phyloP scores from a whole-genome alignment of 2,888 invertebrate species.

The Lepeophtheirus nordmannii region DNA sequence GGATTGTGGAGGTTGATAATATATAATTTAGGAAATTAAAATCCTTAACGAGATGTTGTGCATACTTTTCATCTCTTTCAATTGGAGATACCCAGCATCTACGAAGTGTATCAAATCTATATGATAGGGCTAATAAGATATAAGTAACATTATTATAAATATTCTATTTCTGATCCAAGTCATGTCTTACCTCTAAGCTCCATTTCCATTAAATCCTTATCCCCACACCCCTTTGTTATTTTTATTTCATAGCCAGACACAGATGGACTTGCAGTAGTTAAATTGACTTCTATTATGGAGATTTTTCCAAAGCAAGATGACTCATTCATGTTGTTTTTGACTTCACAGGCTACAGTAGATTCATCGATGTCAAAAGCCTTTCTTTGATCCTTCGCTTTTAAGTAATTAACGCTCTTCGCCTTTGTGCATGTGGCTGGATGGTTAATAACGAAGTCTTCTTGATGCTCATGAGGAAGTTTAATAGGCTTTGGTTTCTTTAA shows the following conservation, averaged over 20 bases:
- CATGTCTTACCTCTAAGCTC: constrained; percentile 3
- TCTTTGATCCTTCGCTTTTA: neutral
- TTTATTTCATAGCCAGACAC: neutral
- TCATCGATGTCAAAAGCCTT: neutral
- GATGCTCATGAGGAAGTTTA: neutral
- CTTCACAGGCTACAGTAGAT: neutral
- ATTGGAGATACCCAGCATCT: neutral
- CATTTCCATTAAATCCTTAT: neutral
- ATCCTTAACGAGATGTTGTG: neutral
- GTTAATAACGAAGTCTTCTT: neutral
- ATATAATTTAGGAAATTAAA: neutral
- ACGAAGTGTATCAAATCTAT: neutral
- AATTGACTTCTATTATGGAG: neutral
- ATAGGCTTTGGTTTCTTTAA: neutral
- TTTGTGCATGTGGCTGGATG: neutral
- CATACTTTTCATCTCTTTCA: neutral
- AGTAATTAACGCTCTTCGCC: neutral
- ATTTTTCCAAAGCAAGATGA: constrained; percentile 1
- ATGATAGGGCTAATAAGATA: neutral
- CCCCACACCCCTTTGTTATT: neutral
- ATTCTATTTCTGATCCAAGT: neutral
- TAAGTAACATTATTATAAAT: too few relatives aligned
- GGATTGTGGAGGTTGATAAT: neutral
- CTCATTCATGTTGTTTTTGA: constrained; percentile 6
- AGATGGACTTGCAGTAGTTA: neutral